Evolutionary conservation across 1,140 invertebrate genomes (phyloP), one percentile per base, ranked within the genome.

Genomic region (Eumeta japonica): DNA sequence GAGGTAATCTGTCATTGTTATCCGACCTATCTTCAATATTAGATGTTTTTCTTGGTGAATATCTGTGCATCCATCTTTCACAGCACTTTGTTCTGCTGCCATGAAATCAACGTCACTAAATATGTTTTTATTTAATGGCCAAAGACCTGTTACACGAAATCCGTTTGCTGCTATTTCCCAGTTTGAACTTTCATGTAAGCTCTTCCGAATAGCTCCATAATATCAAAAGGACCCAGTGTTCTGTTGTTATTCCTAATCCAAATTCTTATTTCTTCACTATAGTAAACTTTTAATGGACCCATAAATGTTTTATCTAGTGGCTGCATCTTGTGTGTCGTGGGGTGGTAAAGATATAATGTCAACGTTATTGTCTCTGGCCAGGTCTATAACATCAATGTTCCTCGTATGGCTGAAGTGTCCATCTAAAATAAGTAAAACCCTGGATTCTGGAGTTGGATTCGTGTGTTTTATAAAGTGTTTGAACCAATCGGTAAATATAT

Each of bases 261-360:
- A 18, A 42, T 43, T 16, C 55, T 39, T 32, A 50, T 43, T 49
- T 52, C 70, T 17, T 49, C 45, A 46, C 60, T 63, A 18, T 62
- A 61, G 36, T 55, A 56, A 10, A 35, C 39, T 58, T 77, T 77
- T 9, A 80, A 62, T 31, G 75, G 55, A 2, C 54, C 53, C 57
- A 65, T 77, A 9, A 77, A 61, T 15, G 52, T 43, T 10, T 58
- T 52, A 47, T 79, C 73, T 10, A 79, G 36, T 7, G 77, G 76
- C 41, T 80, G 75, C n/a, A 79, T 28, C 39, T 68, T 75, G 46
- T 77, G 62, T 4, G 58, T 64, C 13, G 39, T 78, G 72, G 9
- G 75, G 71, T 19, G 75, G 71, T 43, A 78, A 48, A 13, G 63
- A 64, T 0, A 79, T 36, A 12, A 67, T 49, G 3, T 41, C 46